Evolutionary conservation across 1,140 invertebrate genomes (phyloP), one percentile per base, ranked within the genome.

Genomic region (Luehdorfia chinensis): DNA sequence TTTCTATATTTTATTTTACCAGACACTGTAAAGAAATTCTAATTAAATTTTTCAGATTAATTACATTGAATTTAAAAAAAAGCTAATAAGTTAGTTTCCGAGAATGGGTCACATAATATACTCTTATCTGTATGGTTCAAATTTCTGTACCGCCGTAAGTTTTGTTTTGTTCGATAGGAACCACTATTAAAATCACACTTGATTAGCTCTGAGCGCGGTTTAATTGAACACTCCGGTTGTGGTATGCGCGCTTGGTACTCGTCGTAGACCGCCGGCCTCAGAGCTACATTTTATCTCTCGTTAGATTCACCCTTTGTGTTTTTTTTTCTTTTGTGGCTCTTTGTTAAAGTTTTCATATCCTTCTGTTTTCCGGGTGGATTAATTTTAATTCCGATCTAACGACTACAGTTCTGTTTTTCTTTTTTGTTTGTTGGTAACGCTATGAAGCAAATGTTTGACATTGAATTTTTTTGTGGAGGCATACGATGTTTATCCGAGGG

Each of bases 311-410:
- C 73, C 61, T 77, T 73, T 58, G 59, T 36, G 16, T 36, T 21
- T 36, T 66, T 74, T 55, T 70, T 73, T 66, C 66, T 62, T 75
- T 76, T 77, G 64, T 75, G 54, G 58, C 64, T 75, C 75, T 76
- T 6, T 75, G 64, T 77, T 70, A 47, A 47, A 72, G 41, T 73
- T 79, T 79, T 76, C 65, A 77, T 78, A 75, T 71, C 67, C 68
- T 76, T 74, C 66, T 72, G 67, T 78, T 77, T 77, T 83, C 68
- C 63, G 68, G 62, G 45, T 73, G 72, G 66, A 74, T 75, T 75
- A 75, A 75, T 77, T 83, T 83, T 75, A 77, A 83, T 83, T 77
- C 71, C 46, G 56, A 75, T 72, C 72, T 66, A 70, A 73, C 70
- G 66, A 59, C 50, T 59, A 59, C 46, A 47, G 36, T 37, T 56